Conservation (phyloP, 2,888 invertebrate species). For the Leuctra nigra region DNA sequence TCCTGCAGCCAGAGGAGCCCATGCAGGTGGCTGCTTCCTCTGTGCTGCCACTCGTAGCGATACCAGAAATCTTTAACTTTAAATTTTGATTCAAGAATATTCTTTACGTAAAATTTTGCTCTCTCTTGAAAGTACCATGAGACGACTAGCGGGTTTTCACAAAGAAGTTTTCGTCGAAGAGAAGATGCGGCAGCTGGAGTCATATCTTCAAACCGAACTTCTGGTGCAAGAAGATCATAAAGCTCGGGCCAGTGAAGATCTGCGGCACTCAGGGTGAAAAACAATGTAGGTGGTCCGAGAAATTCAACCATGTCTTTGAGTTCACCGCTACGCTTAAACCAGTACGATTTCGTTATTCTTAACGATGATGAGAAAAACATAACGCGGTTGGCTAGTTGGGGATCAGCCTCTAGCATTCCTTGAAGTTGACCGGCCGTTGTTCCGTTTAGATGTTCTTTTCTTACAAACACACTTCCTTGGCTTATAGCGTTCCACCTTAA, state of each 20-base stretch:
- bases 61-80: slow-evolving; percentile 22
- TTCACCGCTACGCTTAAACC: slow-evolving; percentile 20
- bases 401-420: slow-evolving; percentile 10
- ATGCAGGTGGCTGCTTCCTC: slow-evolving; percentile 28
- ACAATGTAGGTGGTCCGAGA: slow-evolving; percentile 25
- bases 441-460: too few species aligned
- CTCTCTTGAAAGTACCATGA: slow-evolving; percentile 19
- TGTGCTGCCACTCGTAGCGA: slow-evolving; percentile 23
- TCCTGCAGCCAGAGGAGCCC: slow-evolving; percentile 26
- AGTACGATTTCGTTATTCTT: slow-evolving; percentile 23
- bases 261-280: slow-evolving; percentile 27
- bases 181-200: background rate
- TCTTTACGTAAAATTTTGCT: slow-evolving; percentile 5
- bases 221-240: slow-evolving; percentile 10
- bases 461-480: slow-evolving; percentile 5
- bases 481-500: background rate
- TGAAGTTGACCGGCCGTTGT: slow-evolving; percentile 4
- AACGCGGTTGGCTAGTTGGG: slow-evolving; percentile 12
- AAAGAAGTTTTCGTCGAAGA: slow-evolving; percentile 7
- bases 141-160: slow-evolving; percentile 20
- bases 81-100: slow-evolving; percentile 15
- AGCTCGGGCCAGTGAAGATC: slow-evolving; percentile 28
- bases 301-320: slow-evolving; percentile 25
- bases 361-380: slow-evolving; percentile 23
- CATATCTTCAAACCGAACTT: background rate